Base-by-base conservation (phyloP, 37 sponge, comb jelly and placozoan species). In the Chondrilla cf. caribensis region DNA sequence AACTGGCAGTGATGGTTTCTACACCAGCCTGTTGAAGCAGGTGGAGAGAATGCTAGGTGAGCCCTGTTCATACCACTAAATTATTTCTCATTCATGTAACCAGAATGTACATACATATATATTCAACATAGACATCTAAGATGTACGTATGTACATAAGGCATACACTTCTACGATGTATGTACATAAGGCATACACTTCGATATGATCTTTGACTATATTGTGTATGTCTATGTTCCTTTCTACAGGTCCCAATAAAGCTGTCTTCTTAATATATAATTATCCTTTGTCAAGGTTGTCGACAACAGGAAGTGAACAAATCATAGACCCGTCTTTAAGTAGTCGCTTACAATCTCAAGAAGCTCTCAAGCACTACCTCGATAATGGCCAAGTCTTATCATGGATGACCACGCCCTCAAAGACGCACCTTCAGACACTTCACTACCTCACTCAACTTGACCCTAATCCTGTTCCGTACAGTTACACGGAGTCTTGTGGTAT, bases 1-100 rank as follows among this genome's bases (percentile, higher is more conserved):
- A 37, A 96, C 97, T 9, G 90, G 94, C 0, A 31, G 18, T 24
- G 96, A 93, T 62, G 96, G 96, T 0, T 96, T 85, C 83, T 96
- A 96, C 81, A 82, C 90, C 19, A 80, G 83, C 40, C 70, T 96
- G 25, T 38, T 95, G 58, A 73, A 40, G 54, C 84, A 86, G 28
- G 77, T 86, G 14, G 89, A 93, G 31, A 54, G 76, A 38, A 26
- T 70, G 37, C 36, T 93, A 39, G 93, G 93, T 93, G 51, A 47
- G 51, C 11, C 51, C 6, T 47, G 51, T 6, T 47, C 51, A 11
- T 47, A 11, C 9, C 51, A 14, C 11, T 47, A 11, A 47, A 47
- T 47, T 47, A 11, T 24, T 60, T 72, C 17, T n/a, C n/a, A n/a
- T n/a, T n/a, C n/a, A n/a, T n/a, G n/a, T n/a, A n/a, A n/a, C n/a